Base-by-base conservation (phyloP, 2,888 invertebrate species). In the Myopa tessellatipennis region DNA sequence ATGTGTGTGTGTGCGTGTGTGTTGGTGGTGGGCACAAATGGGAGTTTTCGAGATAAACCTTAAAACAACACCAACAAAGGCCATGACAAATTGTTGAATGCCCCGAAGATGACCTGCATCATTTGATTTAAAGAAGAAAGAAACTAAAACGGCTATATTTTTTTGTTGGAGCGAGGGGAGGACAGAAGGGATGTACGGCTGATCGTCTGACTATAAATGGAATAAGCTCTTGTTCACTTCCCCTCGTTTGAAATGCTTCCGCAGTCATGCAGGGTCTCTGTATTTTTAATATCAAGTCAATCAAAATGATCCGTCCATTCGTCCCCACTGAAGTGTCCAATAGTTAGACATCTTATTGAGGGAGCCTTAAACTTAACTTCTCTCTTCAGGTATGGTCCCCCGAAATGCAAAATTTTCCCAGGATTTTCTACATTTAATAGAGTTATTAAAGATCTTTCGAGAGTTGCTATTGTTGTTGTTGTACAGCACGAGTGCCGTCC, bases 21-120 rank as follows among this genome's bases (percentile, higher is more conserved):
- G 45, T 68, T 45, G 6, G 2, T 10, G 45, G 14, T 65, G 14
- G 10, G 38, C 65, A 34, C 65, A 65, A 38, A 65, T 36, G 34
- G 36, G 71, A 55, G 36, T 58, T 55, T 10, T 38, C 14, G 55
- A 58, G 71, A 55, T 71, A 71, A 38, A 71, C 18, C n/a, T 36
- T 38, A 36, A 71, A 68, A 12, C 14, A 14, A 45, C 38, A 68
- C 26, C 34, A 55, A 52, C 70, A 55, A 34, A 52, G 10, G 34
- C 4, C 65, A 71, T 52, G 71, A 55, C 71, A 71, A 71, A 71
- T 71, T 71, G 38, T 55, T 71, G 71, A 71, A 71, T 71, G 71
- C 36, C 71, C 71, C 55, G 38, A 16, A 14, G 71, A 55, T 71
- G 71, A 58, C 58, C 65, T 65, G 65, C 65, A 65, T 65, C 65